A percentile compares a stretch with the other conserved stretches of the same genome.
Conservation (phyloP, 2,888 invertebrate genomes). For the Gymnosoma rotundatum region DNA sequence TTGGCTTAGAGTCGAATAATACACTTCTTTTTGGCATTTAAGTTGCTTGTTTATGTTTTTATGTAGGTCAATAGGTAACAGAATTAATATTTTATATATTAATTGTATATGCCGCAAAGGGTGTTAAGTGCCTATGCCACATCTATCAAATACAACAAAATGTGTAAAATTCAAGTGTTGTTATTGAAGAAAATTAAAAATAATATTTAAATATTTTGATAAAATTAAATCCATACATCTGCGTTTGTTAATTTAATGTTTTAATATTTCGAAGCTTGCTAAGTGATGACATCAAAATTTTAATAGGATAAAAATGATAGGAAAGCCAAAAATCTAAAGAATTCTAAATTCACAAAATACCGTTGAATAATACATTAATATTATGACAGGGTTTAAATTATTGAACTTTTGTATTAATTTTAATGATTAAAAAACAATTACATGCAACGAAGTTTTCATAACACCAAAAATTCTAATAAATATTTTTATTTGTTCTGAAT, state of each 20-base stretch:
- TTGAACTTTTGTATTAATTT: neutral
- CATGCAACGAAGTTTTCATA: no score
- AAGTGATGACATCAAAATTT: no score
- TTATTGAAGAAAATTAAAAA: slow-evolving; percentile 9
- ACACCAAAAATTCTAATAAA: neutral
- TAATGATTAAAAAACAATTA: no score
- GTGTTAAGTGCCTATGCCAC: slow-evolving; percentile 61
- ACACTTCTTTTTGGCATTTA: slow-evolving; percentile 42
- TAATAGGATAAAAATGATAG: no score
- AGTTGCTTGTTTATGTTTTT: neutral
- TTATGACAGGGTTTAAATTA: neutral
- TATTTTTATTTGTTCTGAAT: neutral
- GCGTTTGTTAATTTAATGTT: no score
- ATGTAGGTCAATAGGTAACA: slow-evolving; percentile 63
- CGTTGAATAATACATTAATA: neutral
- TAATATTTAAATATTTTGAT: neutral
- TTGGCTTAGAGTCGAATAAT: slow-evolving; percentile 4
- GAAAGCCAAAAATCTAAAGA: no score
- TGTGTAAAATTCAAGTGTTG: no score
- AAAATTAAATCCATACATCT: no score
- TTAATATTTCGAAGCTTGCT: no score
- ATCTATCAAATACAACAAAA: slow-evolving; percentile 45
- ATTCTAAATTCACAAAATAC: neutral
- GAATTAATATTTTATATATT: slow-evolving; percentile 16
- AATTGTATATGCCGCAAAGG: slow-evolving; percentile 44